phyloP scores from a whole-genome alignment of 2,888 invertebrate species.

The Nymphalis c-album region DNA sequence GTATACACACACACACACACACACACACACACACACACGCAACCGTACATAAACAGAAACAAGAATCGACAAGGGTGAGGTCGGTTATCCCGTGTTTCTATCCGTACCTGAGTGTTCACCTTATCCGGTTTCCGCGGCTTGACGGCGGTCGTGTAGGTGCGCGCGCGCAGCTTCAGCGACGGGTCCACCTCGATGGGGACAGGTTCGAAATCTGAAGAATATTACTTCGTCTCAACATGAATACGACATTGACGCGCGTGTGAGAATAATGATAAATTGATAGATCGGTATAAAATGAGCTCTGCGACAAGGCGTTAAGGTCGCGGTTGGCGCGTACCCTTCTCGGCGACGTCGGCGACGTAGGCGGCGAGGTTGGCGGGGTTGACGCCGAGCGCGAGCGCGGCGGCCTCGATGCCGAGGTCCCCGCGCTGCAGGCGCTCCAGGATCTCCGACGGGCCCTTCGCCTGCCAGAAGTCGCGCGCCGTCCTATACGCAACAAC shows the following conservation, averaged over 20 bases:
- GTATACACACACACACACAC: no score
- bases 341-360: conserved; percentile 59
- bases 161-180: conserved; percentile 52
- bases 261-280: no score
- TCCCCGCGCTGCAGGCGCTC: conserved; percentile 87
- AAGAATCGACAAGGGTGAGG: no score
- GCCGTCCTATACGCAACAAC: conserved; percentile 56
- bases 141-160: conserved; percentile 45
- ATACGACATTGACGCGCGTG: no score
- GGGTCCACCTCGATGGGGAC: conserved; percentile 69
- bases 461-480: conserved; percentile 89
- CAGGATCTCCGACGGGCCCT: conserved; percentile 87
- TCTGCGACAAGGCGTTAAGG: no score
- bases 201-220: conserved; percentile 55
- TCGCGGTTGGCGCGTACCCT: conserved; percentile 46
- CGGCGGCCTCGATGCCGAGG: conserved; percentile 86
- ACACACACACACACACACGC: no score
- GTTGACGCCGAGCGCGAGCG: conserved; percentile 88
- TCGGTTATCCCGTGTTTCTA: no score
- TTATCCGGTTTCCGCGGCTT: conserved; percentile 32
- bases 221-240: neutral
- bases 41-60: no score
- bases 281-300: no score
- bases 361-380: conserved; percentile 88
- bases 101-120: conserved; percentile 7